Conservation (phyloP, 2,797 vertebrate species). For the Poecile montanus region DNA sequence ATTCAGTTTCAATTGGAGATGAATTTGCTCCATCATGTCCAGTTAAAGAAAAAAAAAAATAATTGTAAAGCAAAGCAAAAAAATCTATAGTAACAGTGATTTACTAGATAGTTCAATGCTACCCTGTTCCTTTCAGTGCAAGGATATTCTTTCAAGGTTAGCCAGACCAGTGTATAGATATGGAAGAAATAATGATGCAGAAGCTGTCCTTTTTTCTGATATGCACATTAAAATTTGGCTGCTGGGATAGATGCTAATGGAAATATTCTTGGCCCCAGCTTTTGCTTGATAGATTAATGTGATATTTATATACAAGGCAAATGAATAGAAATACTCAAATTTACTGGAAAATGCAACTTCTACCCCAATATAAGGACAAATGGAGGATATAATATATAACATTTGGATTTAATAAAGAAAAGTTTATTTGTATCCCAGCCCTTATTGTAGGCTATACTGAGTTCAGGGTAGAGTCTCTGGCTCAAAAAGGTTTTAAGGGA, state of each 20-base stretch:
- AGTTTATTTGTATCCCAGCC: not conserved
- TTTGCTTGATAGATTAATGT: not conserved
- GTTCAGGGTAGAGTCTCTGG: not conserved
- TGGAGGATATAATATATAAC: not conserved
- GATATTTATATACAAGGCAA: not conserved
- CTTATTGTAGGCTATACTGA: not conserved
- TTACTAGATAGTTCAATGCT: not conserved
- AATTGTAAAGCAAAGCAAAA: not conserved
- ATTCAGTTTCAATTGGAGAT: not conserved
- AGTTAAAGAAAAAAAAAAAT: not conserved
- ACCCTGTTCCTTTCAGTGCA: not conserved
- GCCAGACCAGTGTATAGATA: not conserved
- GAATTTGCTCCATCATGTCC: not conserved
- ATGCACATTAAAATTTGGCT: conserved; percentile 35
- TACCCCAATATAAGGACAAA: not conserved
- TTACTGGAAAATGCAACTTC: not conserved
- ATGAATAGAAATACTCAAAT: conserved; percentile 13
- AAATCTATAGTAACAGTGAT: not conserved
- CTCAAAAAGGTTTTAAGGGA: not conserved
- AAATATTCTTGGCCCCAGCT: conserved; percentile 7
- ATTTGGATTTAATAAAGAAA: not conserved
- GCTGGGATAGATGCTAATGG: conserved; percentile 12
- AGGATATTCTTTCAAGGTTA: not conserved
- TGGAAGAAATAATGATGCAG: not conserved
- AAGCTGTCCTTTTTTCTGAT: conserved; percentile 33